phyloP scores from a whole-genome alignment of 2,113 vertebrate species.

The Xiphophorus maculatus region DNA sequence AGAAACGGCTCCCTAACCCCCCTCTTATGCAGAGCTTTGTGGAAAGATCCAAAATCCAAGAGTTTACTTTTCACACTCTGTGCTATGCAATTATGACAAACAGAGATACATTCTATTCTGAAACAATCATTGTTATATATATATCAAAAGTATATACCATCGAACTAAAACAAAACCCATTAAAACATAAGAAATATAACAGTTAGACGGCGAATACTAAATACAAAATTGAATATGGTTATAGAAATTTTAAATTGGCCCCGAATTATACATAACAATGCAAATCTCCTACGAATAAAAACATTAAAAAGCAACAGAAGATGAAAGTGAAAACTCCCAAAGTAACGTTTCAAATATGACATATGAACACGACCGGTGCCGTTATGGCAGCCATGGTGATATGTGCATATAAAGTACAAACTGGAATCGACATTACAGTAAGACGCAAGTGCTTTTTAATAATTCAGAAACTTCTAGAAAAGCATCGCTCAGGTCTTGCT shows the following conservation, averaged over 20 bases:
- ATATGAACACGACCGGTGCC: neutral
- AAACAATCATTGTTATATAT: no score
- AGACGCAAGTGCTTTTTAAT: neutral
- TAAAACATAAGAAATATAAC: neutral
- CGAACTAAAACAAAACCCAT: neutral
- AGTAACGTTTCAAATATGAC: neutral
- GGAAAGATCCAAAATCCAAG: neutral
- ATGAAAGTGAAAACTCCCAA: neutral
- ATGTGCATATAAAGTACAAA: neutral
- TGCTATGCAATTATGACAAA: no score
- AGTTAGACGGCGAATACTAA: neutral
- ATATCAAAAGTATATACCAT: neutral
- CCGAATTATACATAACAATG: neutral
- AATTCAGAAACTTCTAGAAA: neutral
- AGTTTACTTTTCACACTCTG: neutral
- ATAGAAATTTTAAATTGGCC: neutral
- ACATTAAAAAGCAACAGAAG: neutral
- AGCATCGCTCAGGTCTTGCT: neutral
- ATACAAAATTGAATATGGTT: neutral
- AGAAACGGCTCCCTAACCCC: neutral
- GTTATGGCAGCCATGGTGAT: neutral
- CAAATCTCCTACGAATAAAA: neutral
- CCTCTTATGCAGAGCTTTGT: no score
- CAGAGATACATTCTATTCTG: no score
- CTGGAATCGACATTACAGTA: neutral